Base-by-base conservation (phyloP, 1,140 invertebrate species). In the Cyphomyrmex costatus region DNA sequence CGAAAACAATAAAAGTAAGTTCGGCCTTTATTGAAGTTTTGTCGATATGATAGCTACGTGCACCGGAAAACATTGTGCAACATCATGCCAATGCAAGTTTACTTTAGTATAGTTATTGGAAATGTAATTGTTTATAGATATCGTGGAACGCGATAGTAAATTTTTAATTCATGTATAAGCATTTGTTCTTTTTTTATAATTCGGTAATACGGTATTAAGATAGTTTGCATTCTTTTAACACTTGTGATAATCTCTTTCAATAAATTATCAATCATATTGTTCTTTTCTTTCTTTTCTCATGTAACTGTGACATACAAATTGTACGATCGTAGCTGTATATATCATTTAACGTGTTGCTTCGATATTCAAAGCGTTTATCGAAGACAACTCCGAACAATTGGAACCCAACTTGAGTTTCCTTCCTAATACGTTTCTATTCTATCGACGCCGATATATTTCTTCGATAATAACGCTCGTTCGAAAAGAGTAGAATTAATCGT, bases 1-100 rank as follows among this genome's bases (percentile, higher is more conserved):
- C 68, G 53, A 74, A 83, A 83, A 83, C 79, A 83, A 83, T 83
- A 83, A 83, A 83, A 83, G 68, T 68, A 74, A 83, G 68, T 61
- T 73, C 30, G 53, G 36, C 61, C 68, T 83, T 83, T 83, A 83
- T 83, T 83, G 79, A 83, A 74, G 79, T 73, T 83, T 60, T 53
- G 79, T 60, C 79, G 24, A 73, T 83, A 83, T 27, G 42, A n/a
- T 21, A 46, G 78, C 19, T 70, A 56, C 65, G 79, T 60, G 36
- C 27, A 16, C 19, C 14, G 30, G 53, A 53, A 74, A 80, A 46
- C 68, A 74, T 74, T 60, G 79, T 68, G 14, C 68, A 46, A 73
- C 53, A 66, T 83, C 79, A 73, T 61, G 66, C 51, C 65, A 70
- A 27, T 42, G 53, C 42, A 42, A 74, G 27, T 83, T 71, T 60